A percentile compares a stretch with the other conserved stretches of the same genome.
Conservation (phyloP, 2,888 invertebrate species). For the Morpho deidamia region DNA sequence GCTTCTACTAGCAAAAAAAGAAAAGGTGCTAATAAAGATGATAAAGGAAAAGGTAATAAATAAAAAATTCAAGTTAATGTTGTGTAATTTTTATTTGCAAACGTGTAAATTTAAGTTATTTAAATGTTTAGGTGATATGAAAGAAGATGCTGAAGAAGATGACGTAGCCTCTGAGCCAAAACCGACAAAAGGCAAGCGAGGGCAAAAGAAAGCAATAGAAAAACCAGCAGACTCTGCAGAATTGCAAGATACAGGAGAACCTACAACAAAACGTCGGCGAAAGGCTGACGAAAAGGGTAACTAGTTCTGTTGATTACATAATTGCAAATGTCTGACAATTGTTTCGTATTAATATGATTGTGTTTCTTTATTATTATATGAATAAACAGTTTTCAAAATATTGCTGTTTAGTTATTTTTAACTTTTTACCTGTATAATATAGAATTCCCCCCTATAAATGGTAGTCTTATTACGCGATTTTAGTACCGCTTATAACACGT, state of each 20-base stretch:
- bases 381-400: slow-evolving; percentile 65
- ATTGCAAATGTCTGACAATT: slow-evolving; percentile 38
- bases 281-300: slow-evolving; percentile 71
- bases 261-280: slow-evolving; percentile 55
- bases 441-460: too few relatives aligned
- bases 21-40: slow-evolving; percentile 51
- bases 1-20: slow-evolving; percentile 43
- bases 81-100: not conserved
- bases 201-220: slow-evolving; percentile 49
- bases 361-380: slow-evolving; percentile 51
- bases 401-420: slow-evolving; percentile 51
- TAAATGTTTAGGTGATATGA: slow-evolving; percentile 34
- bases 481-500: too few relatives aligned
- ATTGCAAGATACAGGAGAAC: slow-evolving; percentile 47
- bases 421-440: slow-evolving; percentile 26
- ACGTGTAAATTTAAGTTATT: too few relatives aligned
- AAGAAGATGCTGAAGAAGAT: slow-evolving; percentile 46
- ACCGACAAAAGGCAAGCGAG: slow-evolving; percentile 54
- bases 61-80: not conserved
- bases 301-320: slow-evolving; percentile 49
- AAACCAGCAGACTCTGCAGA: slow-evolving; percentile 39
- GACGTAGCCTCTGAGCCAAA: slow-evolving; percentile 45
- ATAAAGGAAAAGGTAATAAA: slow-evolving; percentile 45
- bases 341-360: slow-evolving; percentile 54
- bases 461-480: too few relatives aligned